Base-by-base conservation (phyloP, 2,888 invertebrate genomes). In the Apocheima hispidaria region DNA sequence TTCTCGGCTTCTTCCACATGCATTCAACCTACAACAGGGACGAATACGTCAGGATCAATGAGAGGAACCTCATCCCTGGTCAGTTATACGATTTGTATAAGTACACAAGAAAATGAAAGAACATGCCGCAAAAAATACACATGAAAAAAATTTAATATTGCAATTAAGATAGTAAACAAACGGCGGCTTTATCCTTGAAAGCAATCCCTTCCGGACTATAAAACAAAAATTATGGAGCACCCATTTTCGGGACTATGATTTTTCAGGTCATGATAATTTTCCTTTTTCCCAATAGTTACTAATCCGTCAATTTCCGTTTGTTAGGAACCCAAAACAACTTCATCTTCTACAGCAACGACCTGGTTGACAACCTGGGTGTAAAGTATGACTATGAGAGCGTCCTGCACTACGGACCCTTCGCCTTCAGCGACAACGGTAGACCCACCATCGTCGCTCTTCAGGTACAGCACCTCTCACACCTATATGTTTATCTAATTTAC, bases 351-450 rank as follows among this genome's bases (percentile, higher is more conserved):
- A 84, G 88, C 0, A 77, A 87, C 0, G 88, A 92, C 2, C 85
- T 92, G 23, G 94, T 96, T 0, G 92, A 93, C 52, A 95, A 95
- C 75, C 93, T 94, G 66, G 94, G 89, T 0, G 81, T 95, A 3
- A 87, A 89, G 1, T 96, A 96, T 72, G 96, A 96, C 81, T 96
- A 95, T 71, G 92, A 93, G n/a, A 96, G 96, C 81, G 94, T 96
- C 48, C 93, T 96, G 93, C 96, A 96, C 77, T 96, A 96, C 74
- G 94, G 95, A 44, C 92, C 94, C 1, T 91, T 89, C 44, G 95
- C 95, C 0, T 96, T 96, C 81, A 93, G 94, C 12, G 93, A 81
- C 72, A 95, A 96, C 77, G 95, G 94, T 0, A 83, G 93, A 69
- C 83, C 86, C 1, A 96, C 96, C 2, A 96, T 96, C 59, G 84